These are phyloP conservation scores for Pantherophis vulpinus DNA, from an alignment of 2,797 vertebrate genomes.

Conservation along the genomic window DNA sequence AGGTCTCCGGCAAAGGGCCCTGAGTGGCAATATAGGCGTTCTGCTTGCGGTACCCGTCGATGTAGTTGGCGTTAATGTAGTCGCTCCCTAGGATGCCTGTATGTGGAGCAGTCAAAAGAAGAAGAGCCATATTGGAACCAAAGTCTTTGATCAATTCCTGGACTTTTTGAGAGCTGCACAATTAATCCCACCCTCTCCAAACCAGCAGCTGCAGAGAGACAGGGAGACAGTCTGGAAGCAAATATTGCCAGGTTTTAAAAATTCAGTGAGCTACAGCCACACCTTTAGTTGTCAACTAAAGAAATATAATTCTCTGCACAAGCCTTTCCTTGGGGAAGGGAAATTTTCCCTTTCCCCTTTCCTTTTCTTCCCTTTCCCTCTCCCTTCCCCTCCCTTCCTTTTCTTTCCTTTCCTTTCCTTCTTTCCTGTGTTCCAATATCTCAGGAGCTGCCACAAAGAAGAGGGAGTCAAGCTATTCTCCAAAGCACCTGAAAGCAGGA, in stretches of 20 bases:
- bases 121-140: not conserved
- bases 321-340: not conserved
- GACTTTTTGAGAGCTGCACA: not conserved
- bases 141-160: too few species aligned
- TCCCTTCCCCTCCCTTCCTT: too few species aligned
- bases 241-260: not conserved
- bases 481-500: not conserved
- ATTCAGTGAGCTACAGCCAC: not conserved
- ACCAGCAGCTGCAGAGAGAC: not conserved
- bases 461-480: not conserved
- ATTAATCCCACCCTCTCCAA: not conserved
- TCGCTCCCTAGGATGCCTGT: constrained; percentile 92
- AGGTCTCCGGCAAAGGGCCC: constrained; percentile 92
- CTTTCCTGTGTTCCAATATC: not conserved
- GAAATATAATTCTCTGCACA: not conserved
- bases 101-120: not conserved
- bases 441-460: not conserved
- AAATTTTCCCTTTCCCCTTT: not conserved
- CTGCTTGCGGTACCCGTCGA: constrained; percentile 96
- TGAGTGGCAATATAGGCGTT: constrained; percentile 98
- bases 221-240: not conserved
- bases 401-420: too few species aligned
- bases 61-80: constrained; percentile 97
- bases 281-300: not conserved
- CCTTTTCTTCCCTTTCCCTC: too few species aligned